Percentiles rank a stretch among this genome's conserved stretches.
Evolutionary conservation across 2,888 invertebrate genomes (phyloP).

Genomic region (Coecobrya sp.): DNA sequence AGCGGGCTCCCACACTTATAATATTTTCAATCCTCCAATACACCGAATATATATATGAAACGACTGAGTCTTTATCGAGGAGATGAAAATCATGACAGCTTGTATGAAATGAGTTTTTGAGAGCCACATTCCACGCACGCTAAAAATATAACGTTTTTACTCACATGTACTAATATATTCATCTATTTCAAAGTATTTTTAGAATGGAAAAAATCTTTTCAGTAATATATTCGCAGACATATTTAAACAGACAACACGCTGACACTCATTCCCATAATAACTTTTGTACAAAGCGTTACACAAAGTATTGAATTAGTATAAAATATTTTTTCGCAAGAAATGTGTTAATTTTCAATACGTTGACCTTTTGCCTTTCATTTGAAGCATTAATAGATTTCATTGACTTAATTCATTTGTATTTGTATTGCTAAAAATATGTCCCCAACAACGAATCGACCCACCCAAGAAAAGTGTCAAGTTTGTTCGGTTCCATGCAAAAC

Average conservation of each 20-base stretch:
- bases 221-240: slow-evolving; percentile 55
- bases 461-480: slow-evolving; percentile 71
- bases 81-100: slow-evolving; percentile 28
- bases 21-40: not conserved
- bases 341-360: not conserved
- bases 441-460: slow-evolving; percentile 14
- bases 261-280: slow-evolving; percentile 37
- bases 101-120: slow-evolving; percentile 12
- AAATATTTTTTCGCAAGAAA: not conserved
- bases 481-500: slow-evolving; percentile 77
- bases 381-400: too few species aligned
- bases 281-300: not conserved
- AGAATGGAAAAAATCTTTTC: slow-evolving; percentile 48
- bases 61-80: not conserved
- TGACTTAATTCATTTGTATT: too few species aligned
- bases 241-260: not conserved
- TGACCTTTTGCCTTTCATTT: not conserved
- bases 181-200: slow-evolving; percentile 77
- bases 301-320: too few species aligned
- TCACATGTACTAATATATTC: slow-evolving; percentile 34
- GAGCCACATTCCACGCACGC: slow-evolving; percentile 13
- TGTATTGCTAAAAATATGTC: slow-evolving; percentile 27
- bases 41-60: not conserved
- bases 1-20: not conserved
- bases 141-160: slow-evolving; percentile 58